Base-by-base conservation (phyloP, 2,888 invertebrate genomes). In the Lithophane leautieri region DNA sequence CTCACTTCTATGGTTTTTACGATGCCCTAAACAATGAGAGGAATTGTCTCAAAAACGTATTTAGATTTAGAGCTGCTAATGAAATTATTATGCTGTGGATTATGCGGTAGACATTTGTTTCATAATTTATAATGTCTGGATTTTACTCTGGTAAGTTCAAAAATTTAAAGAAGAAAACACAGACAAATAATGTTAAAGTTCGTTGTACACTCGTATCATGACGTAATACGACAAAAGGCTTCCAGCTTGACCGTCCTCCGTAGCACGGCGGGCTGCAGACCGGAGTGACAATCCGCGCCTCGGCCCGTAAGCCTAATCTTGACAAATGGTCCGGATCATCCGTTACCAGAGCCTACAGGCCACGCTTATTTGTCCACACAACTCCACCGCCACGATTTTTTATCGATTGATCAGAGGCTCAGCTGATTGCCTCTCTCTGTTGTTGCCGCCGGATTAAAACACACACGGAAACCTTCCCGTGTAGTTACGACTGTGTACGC, bases 291-390 rank as follows among this genome's bases (percentile, higher is more conserved):
- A 89, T 89, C 91, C 89, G 87, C 89, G 81, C 83, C 89, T 89
- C 90, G 88, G 83, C 80, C 89, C 89, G 91, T 93, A 92, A 93
- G 93, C 92, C 91, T 96, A 95, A 96, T 96, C 95, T 94, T 96
- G 96, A 96, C 96, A 96, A 96, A 96, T 96, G 95, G 94, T 92
- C 78, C 88, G 92, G 96, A 96, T 96, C 91, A 96, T 96, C 96
- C 95, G 90, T 82, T 89, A 88, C 89, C 89, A 84, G 89, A 81
- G 82, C 84, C 86, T 89, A 89, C 89, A 89, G 90, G 91, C 90
- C 92, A 89, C 90, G 92, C 89, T 92, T 94, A 93, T 94, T 94
- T 93, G 94, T 94, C 94, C 92, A 92, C 92, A 91, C 91, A 93
- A 92, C 91, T 92, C 91, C 89, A 89, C 89, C 91, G 92, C 89